phyloP scores from a whole-genome alignment of 2,888 invertebrate genomes.

The Pseudolycoriella hygida region DNA sequence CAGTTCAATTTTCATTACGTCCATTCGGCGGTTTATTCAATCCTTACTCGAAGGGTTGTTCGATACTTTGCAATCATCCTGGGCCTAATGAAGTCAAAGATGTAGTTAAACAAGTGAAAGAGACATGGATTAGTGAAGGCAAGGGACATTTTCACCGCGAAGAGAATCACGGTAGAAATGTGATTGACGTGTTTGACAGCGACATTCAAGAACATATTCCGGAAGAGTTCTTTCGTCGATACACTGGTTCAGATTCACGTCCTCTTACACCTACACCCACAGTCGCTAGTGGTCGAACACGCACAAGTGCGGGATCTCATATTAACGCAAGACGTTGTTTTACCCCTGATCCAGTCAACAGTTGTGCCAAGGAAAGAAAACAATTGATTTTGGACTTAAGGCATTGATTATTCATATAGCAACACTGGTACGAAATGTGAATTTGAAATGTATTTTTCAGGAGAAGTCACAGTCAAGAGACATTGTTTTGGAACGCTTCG shows the following conservation, averaged over 20 bases:
- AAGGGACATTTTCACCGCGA: conserved; percentile 5
- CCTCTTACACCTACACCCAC: conserved; percentile 67
- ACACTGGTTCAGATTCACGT: conserved; percentile 70
- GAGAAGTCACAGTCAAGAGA: conserved; percentile 31
- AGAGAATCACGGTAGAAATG: neutral
- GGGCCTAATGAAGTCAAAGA: conserved; percentile 55
- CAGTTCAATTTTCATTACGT: conserved; percentile 55
- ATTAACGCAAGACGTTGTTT: conserved; percentile 39
- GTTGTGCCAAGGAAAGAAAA: conserved; percentile 37
- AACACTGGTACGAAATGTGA: neutral
- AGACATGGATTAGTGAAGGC: conserved; percentile 38
- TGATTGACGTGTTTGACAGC: conserved; percentile 9
- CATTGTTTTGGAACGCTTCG: conserved; percentile 33
- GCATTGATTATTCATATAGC: conserved; percentile 29
- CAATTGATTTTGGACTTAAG: conserved; percentile 55
- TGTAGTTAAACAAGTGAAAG: conserved; percentile 51
- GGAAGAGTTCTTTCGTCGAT: conserved; percentile 59
- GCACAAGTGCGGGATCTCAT: conserved; percentile 40
- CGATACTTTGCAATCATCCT: conserved; percentile 72
- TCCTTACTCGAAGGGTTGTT: conserved; percentile 63
- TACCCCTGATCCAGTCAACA: conserved; percentile 44
- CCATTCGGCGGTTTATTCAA: conserved; percentile 69
- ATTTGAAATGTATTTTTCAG: conserved; percentile 10
- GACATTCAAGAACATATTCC: conserved; percentile 41
- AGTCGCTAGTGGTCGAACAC: conserved; percentile 50